These are phyloP conservation scores for Campopleginae sp. DNA, from an alignment of 2,888 invertebrate species.

Conservation along the genomic window DNA sequence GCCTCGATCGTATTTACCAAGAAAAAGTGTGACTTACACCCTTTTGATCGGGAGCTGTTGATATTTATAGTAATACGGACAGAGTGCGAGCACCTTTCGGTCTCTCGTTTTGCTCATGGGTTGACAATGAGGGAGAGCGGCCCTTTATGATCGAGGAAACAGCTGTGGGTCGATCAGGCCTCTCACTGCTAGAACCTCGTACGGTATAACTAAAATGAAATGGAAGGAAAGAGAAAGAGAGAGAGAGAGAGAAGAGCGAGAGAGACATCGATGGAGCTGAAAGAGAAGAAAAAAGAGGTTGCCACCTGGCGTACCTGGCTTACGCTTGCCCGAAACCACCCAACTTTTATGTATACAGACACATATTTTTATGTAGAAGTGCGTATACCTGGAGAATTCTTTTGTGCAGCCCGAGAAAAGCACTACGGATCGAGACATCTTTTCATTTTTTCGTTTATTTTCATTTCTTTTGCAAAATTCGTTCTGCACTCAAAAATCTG, in stretches of 20 bases:
- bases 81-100: constrained; percentile 43
- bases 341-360: constrained; percentile 71
- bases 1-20: not conserved
- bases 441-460: constrained; percentile 38
- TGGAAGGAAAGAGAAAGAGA: constrained; percentile 60
- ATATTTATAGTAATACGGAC: constrained; percentile 21
- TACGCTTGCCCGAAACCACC: constrained; percentile 79
- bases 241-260: constrained; percentile 61
- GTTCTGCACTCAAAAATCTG: constrained; percentile 27
- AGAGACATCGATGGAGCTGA: constrained; percentile 66
- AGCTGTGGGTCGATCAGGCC: constrained; percentile 80
- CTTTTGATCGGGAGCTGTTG: not conserved
- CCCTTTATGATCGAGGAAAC: constrained; percentile 81
- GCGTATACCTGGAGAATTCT: constrained; percentile 77
- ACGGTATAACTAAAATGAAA: constrained; percentile 53
- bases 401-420: constrained; percentile 74
- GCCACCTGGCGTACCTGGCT: constrained; percentile 83
- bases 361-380: constrained; percentile 56
- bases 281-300: constrained; percentile 77
- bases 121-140: constrained; percentile 80
- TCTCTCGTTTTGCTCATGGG: constrained; percentile 65
- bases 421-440: constrained; percentile 65
- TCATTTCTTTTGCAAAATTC: constrained; percentile 19
- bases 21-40: not conserved
- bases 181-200: constrained; percentile 43